Evolutionary conservation across 2,113 vertebrate genomes (phyloP).

Genomic region (Dasyurus viverrinus): DNA sequence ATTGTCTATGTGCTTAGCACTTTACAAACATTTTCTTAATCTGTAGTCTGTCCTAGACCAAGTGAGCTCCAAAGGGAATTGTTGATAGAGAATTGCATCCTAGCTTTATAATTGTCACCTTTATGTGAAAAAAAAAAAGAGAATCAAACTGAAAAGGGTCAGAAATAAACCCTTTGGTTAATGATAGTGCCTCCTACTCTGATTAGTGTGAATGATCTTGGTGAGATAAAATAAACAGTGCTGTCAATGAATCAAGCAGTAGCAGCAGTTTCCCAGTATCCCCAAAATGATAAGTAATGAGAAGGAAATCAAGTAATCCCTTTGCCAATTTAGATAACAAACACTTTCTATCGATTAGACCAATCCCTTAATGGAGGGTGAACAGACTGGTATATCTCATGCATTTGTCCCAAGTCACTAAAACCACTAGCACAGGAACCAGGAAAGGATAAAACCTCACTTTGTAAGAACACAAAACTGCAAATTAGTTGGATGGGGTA

Average conservation of each 20-base stretch:
- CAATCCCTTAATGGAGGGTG: neutral
- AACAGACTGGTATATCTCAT: neutral
- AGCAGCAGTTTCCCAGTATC: neutral
- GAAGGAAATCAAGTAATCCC: neutral
- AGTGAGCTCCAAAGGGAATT: neutral
- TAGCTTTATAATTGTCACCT: neutral
- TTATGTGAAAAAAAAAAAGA: neutral
- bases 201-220: neutral
- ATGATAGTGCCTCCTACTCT: neutral
- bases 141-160: neutral
- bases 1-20: neutral
- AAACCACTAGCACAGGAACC: neutral
- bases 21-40: neutral
- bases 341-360: neutral
- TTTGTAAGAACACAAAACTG: neutral
- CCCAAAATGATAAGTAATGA: neutral
- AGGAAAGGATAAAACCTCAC: neutral
- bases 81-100: neutral
- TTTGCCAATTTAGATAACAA: conserved; percentile 29
- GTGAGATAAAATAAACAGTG: neutral
- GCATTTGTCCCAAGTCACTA: neutral
- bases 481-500: neutral
- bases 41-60: neutral
- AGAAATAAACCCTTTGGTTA: neutral
- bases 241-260: neutral